Percentiles rank a stretch among this genome's conserved stretches.
Conservation (phyloP, 2,888 invertebrate species). For the Andricus quercusramuli region DNA sequence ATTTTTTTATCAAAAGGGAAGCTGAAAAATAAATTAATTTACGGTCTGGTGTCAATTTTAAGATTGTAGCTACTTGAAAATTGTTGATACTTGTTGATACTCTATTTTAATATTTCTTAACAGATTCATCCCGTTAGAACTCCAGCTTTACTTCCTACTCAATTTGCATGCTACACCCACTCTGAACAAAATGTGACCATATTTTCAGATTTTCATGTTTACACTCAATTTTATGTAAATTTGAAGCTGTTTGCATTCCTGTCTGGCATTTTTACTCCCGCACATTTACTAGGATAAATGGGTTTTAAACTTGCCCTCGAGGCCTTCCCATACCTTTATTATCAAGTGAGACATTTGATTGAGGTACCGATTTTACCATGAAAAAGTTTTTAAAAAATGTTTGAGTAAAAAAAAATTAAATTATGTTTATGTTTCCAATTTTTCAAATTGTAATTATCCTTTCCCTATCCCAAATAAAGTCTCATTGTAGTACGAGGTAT, state of each 20-base stretch:
- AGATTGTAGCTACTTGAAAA: constrained; percentile 9
- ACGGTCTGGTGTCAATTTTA: not conserved
- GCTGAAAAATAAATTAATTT: constrained; percentile 4
- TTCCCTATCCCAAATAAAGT: no score
- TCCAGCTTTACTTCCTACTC: constrained; percentile 26
- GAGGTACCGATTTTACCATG: not conserved
- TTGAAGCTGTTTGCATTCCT: constrained; percentile 9
- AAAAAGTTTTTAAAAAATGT: no score
- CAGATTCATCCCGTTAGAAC: constrained; percentile 26
- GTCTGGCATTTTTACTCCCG: not conserved
- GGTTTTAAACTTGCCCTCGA: not conserved
- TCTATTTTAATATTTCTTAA: constrained; percentile 26
- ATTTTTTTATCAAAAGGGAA: not conserved
- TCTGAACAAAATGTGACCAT: constrained; percentile 5
- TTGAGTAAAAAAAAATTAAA: no score
- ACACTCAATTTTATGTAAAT: constrained; percentile 40
- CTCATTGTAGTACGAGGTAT: no score
- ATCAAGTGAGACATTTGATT: not conserved
- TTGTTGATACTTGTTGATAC: constrained; percentile 15
- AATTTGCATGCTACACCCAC: constrained; percentile 33
- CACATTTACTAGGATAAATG: not conserved
- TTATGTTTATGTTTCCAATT: no score
- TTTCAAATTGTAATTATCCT: no score
- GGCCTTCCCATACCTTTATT: not conserved
- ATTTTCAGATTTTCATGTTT: constrained; percentile 37